Percentiles rank a stretch among this genome's conserved stretches.
These are phyloP conservation scores for Magallana nippona DNA, from an alignment of 2,888 invertebrate genomes.

Conservation along the genomic window DNA sequence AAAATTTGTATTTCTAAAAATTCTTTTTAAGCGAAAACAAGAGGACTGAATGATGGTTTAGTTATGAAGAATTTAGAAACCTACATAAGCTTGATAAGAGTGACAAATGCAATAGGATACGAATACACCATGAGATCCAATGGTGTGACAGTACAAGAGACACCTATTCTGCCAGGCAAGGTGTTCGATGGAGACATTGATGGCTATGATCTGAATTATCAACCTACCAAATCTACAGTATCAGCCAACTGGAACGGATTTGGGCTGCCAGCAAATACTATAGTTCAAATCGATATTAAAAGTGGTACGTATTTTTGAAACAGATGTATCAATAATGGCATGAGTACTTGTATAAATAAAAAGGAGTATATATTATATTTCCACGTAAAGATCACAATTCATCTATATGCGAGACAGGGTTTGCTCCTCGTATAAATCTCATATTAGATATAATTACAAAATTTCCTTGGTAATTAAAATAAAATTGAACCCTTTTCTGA, in stretches of 20 bases:
- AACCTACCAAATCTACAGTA: slow-evolving; percentile 57
- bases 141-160: slow-evolving; percentile 66
- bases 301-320: slow-evolving; percentile 50
- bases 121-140: slow-evolving; percentile 65
- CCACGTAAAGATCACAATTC: too few species aligned
- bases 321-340: background rate
- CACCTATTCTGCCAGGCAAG: slow-evolving; percentile 67
- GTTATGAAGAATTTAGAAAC: slow-evolving; percentile 61
- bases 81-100: slow-evolving; percentile 65
- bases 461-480: too few species aligned
- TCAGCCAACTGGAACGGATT: slow-evolving; percentile 72
- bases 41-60: slow-evolving; percentile 64
- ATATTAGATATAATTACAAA: too few species aligned
- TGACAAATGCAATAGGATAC: slow-evolving; percentile 64
- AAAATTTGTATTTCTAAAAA: too few species aligned
- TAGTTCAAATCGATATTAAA: slow-evolving; percentile 48
- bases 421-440: too few species aligned
- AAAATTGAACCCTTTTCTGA: too few species aligned
- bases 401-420: too few species aligned
- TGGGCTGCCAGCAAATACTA: slow-evolving; percentile 56
- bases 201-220: slow-evolving; percentile 63
- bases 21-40: slow-evolving; percentile 9
- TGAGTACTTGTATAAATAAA: background rate
- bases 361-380: background rate
- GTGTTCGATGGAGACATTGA: slow-evolving; percentile 65